phyloP scores from a whole-genome alignment of 2,888 invertebrate species.

The Aromia moschata region DNA sequence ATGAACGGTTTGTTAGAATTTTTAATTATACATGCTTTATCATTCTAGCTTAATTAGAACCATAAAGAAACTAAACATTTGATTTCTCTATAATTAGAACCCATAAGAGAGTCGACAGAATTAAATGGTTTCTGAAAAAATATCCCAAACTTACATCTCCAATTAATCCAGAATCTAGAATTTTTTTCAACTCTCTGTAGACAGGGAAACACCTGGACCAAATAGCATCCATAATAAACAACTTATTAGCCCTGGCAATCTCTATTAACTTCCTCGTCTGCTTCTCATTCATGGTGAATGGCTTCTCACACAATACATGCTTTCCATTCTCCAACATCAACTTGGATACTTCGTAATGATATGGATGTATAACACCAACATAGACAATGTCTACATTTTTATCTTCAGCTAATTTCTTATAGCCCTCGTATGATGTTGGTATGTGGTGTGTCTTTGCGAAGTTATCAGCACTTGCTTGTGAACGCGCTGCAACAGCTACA shows the following conservation, averaged over 20 bases:
- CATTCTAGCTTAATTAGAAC: too few relatives aligned
- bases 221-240: slow-evolving; percentile 88
- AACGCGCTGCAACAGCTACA: slow-evolving; percentile 81
- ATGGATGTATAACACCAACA: slow-evolving; percentile 78
- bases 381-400: slow-evolving; percentile 84
- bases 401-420: slow-evolving; percentile 79
- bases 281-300: slow-evolving; percentile 81
- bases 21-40: too few relatives aligned
- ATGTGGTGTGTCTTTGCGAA: slow-evolving; percentile 82
- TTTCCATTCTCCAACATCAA: slow-evolving; percentile 83
- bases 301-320: slow-evolving; percentile 91
- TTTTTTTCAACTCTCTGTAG: slow-evolving; percentile 74
- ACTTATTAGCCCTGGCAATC: slow-evolving; percentile 74
- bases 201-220: slow-evolving; percentile 89
- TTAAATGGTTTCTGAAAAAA: too few relatives aligned
- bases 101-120: too few relatives aligned
- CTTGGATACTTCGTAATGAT: slow-evolving; percentile 76
- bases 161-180: slow-evolving; percentile 71
- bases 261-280: slow-evolving; percentile 72
- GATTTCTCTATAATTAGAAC: too few relatives aligned
- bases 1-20: too few relatives aligned
- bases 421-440: slow-evolving; percentile 76
- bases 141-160: slow-evolving; percentile 71
- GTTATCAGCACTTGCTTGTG: slow-evolving; percentile 74
- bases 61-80: too few relatives aligned